Conservation (phyloP, 2,113 vertebrate species). For the Psittacara wagleri region DNA sequence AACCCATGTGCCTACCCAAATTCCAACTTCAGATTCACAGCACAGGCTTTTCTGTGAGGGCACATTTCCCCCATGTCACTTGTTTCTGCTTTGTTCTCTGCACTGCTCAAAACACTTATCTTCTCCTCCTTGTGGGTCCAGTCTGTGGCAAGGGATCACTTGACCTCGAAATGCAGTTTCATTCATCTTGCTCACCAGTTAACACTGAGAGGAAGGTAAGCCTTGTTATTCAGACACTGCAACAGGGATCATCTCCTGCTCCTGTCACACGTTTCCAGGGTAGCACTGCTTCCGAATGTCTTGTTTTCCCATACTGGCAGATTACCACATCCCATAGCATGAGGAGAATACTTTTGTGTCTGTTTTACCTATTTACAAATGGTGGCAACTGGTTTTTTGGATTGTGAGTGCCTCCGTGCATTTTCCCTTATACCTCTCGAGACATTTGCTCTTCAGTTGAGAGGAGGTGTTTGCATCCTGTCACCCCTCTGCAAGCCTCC, state of each 20-base stretch:
- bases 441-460: neutral
- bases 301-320: neutral
- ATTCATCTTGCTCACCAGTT: neutral
- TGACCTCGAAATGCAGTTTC: neutral
- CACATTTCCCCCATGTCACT: accelerated
- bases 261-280: neutral
- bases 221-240: neutral
- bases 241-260: neutral
- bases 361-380: neutral
- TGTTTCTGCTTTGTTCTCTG: neutral
- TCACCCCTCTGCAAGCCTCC: neutral
- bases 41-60: neutral
- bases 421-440: neutral
- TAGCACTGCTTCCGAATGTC: neutral
- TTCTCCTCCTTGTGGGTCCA: neutral
- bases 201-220: neutral
- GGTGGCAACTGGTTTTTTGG: neutral
- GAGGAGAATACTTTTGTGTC: neutral
- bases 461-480: neutral
- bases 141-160: neutral
- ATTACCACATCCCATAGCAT: neutral
- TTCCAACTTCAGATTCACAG: neutral
- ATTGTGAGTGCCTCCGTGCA: accelerated
- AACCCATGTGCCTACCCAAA: neutral
- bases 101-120: neutral